Evolutionary conservation across 2,888 invertebrate genomes (phyloP).

Genomic region (Mechanitis mazaeus): DNA sequence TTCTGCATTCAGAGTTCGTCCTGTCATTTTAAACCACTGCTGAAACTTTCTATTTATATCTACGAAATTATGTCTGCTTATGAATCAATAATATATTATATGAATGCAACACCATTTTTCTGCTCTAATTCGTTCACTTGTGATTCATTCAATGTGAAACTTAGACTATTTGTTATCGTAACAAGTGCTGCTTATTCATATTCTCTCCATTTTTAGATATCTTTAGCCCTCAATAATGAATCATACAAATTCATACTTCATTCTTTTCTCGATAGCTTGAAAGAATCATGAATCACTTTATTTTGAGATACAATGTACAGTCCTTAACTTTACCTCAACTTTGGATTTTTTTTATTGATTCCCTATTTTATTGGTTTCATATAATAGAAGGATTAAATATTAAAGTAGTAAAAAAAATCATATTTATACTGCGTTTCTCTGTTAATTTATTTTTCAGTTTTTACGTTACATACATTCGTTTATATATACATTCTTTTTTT

Average conservation of each 20-base stretch:
- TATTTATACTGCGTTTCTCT: too few relatives aligned
- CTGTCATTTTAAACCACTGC: not conserved
- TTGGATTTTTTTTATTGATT: too few relatives aligned
- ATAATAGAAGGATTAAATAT: not conserved
- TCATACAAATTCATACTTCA: constrained; percentile 12
- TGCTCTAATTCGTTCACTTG: constrained; percentile 1
- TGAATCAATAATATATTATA: not conserved
- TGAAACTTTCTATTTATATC: not conserved
- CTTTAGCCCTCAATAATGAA: constrained; percentile 14
- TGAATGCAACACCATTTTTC: not conserved
- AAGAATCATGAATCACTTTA: constrained; percentile 14
- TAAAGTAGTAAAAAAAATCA: not conserved
- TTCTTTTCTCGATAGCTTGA: constrained; percentile 16
- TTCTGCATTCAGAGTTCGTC: not conserved
- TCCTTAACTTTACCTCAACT: too few relatives aligned
- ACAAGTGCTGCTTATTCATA: not conserved
- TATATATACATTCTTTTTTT: too few relatives aligned
- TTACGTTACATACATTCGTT: too few relatives aligned
- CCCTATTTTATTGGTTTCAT: not conserved
- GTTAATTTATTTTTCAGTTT: too few relatives aligned
- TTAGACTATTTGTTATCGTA: constrained; percentile 1
- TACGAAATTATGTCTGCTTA: not conserved
- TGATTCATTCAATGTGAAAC: not conserved
- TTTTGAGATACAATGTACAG: too few relatives aligned
- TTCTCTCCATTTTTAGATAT: constrained; percentile 5